A percentile compares a stretch with the other conserved stretches of the same genome.
Conservation (phyloP, 2,113 vertebrate genomes). For the Syngnathoides biaculeatus region DNA sequence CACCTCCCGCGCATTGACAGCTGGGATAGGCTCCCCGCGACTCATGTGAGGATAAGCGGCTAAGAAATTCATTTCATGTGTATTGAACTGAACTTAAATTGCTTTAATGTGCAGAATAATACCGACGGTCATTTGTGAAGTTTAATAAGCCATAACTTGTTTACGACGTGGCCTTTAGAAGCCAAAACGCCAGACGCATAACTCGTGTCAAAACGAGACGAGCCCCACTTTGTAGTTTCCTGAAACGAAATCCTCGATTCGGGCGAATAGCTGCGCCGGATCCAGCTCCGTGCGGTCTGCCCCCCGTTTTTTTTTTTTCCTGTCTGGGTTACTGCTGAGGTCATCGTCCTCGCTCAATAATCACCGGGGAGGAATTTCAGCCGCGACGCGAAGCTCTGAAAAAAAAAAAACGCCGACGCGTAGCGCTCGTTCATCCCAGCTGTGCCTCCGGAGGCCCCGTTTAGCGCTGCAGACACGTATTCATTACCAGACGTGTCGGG, state of each 20-base stretch:
- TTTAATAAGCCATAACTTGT: no score
- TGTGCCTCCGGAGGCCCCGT: slow-evolving; percentile 34
- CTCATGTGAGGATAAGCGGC: no score
- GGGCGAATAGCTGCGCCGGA: slow-evolving; percentile 32
- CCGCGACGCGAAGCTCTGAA: slow-evolving; percentile 23
- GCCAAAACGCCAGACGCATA: slow-evolving; percentile 9
- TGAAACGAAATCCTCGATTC: slow-evolving; percentile 28
- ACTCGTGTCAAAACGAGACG: slow-evolving; percentile 11
- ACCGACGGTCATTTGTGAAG: background rate
- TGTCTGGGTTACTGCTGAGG: slow-evolving; percentile 51
- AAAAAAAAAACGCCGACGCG: slow-evolving; percentile 34
- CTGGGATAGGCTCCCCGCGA: no score
- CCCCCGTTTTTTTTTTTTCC: slow-evolving; percentile 31
- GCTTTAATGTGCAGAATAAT: background rate
- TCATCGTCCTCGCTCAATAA: slow-evolving; percentile 41
- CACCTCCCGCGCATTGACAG: no score
- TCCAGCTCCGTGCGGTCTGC: slow-evolving; percentile 14
- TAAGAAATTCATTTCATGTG: no score
- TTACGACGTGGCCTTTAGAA: background rate
- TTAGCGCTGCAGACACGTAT: slow-evolving; percentile 53
- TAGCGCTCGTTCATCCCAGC: slow-evolving; percentile 37
- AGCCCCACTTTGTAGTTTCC: background rate
- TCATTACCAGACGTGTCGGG: slow-evolving; percentile 50
- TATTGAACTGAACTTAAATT: background rate
- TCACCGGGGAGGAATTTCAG: slow-evolving; percentile 43